These are phyloP conservation scores for Stictocephala bisonia DNA, from an alignment of 2,888 invertebrate species.

Conservation along the genomic window DNA sequence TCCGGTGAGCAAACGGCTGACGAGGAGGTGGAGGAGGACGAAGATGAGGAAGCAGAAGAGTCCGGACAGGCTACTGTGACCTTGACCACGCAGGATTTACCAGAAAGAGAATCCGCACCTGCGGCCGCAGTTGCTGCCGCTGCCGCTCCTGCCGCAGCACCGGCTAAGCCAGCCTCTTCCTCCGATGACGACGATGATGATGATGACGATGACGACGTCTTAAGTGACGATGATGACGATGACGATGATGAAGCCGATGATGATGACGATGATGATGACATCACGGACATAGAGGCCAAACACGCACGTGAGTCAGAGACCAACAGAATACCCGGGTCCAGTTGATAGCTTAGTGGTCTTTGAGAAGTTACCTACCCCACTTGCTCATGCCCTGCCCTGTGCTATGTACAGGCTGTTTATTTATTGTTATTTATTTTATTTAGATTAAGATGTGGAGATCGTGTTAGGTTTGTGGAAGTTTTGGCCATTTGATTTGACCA, in stretches of 20 bases:
- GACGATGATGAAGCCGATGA: constrained; percentile 65
- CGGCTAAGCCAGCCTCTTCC: no score
- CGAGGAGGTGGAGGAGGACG: constrained; percentile 65
- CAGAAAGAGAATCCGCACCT: constrained; percentile 54
- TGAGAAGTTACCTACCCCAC: constrained; percentile 14
- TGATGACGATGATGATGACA: constrained; percentile 65
- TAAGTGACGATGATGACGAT: constrained; percentile 66
- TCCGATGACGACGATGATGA: constrained; percentile 66
- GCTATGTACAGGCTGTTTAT: no score
- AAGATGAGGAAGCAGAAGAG: constrained; percentile 63
- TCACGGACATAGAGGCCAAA: constrained; percentile 76
- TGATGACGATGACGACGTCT: constrained; percentile 65
- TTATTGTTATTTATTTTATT: not conserved
- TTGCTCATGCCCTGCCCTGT: no score
- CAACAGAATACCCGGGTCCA: constrained; percentile 26
- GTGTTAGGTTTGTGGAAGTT: not conserved
- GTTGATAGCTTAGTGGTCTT: constrained; percentile 24
- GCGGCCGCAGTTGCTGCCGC: constrained; percentile 60
- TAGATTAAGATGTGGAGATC: no score
- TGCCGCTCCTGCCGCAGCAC: constrained; percentile 60
- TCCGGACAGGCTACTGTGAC: constrained; percentile 57
- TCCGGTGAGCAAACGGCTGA: constrained; percentile 58
- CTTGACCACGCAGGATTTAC: constrained; percentile 54
- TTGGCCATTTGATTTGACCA: not conserved
- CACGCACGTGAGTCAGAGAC: constrained; percentile 87